Conservation (phyloP, 2,113 vertebrate species). For the Lycocorax pyrrhopterus region DNA sequence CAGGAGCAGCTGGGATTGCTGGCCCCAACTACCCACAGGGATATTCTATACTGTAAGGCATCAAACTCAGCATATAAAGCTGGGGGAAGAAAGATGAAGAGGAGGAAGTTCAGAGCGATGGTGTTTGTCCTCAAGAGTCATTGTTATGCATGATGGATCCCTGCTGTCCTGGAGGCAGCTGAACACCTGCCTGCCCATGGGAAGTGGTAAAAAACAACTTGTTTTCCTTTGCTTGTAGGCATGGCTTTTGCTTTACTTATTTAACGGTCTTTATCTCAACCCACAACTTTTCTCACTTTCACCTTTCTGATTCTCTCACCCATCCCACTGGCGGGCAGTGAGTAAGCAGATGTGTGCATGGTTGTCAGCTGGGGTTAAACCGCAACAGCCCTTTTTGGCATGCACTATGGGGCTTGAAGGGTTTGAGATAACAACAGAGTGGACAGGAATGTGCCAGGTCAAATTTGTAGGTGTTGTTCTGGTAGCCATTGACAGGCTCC, state of each 20-base stretch:
- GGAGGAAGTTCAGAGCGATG: background rate
- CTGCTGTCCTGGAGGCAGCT: background rate
- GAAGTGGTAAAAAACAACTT: background rate
- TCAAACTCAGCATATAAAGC: background rate
- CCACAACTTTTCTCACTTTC: background rate
- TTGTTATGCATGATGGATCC: background rate
- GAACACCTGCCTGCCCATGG: background rate
- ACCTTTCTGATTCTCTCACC: background rate
- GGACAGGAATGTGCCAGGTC: background rate
- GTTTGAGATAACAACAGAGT: background rate
- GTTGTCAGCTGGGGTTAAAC: background rate
- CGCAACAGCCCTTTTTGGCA: background rate
- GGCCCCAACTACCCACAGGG: background rate
- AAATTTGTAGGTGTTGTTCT: background rate
- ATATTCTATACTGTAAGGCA: background rate
- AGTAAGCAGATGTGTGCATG: background rate
- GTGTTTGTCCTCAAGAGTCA: background rate
- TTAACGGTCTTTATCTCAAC: background rate
- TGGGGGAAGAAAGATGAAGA: background rate
- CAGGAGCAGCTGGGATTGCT: background rate
- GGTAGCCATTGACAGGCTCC: background rate
- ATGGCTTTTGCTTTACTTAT: background rate
- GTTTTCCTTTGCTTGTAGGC: background rate
- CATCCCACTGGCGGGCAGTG: background rate
- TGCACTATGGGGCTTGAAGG: background rate